These are phyloP conservation scores for Diorhabda elongata DNA, from an alignment of 1,140 invertebrate genomes.

Conservation along the genomic window DNA sequence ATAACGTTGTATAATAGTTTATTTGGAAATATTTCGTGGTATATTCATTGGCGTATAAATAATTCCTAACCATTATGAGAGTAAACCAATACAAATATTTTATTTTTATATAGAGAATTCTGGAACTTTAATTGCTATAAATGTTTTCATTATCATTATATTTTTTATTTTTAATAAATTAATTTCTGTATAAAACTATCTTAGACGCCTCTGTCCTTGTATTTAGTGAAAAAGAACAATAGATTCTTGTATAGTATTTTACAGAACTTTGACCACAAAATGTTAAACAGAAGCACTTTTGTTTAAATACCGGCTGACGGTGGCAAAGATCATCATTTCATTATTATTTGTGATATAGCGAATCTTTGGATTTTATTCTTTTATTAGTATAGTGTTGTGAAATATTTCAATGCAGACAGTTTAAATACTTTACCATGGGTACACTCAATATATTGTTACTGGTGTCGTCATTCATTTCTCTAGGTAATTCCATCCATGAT, in stretches of 20 bases:
- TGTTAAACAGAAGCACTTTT: neutral
- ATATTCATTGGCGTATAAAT: too few species aligned
- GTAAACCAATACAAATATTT: too few species aligned
- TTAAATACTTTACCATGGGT: neutral
- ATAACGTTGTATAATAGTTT: too few species aligned
- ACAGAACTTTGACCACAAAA: constrained; percentile 1
- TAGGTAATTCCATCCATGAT: neutral
- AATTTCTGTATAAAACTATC: too few species aligned
- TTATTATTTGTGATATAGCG: neutral
- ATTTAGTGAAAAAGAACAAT: too few species aligned
- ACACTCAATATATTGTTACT: neutral
- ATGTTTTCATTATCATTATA: too few species aligned
- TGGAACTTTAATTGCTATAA: too few species aligned
- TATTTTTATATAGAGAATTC: too few species aligned
- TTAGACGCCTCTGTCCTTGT: too few species aligned
- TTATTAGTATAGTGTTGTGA: neutral
- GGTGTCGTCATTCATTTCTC: neutral
- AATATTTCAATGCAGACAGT: neutral
- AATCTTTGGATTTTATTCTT: neutral
- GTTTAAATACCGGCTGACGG: neutral
- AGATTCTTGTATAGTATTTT: neutral
- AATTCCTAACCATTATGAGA: too few species aligned
- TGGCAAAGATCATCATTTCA: neutral
- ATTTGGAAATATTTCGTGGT: too few species aligned
- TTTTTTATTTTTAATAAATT: too few species aligned